These are phyloP conservation scores for Hafferia zeledoni DNA, from an alignment of 2,797 vertebrate genomes.

Conservation along the genomic window DNA sequence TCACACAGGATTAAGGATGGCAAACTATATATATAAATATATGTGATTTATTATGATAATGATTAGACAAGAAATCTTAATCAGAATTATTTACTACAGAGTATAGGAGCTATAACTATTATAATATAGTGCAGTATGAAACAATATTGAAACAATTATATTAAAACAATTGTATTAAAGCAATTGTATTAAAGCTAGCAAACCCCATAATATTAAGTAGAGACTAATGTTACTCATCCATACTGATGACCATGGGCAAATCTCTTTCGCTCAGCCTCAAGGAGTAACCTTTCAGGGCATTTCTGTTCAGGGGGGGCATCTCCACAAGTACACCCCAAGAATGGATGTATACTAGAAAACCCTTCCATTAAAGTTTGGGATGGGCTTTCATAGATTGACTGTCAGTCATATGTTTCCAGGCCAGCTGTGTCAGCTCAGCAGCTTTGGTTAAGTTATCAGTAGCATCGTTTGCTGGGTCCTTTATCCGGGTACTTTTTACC, in stretches of 20 bases:
- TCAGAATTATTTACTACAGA: background rate
- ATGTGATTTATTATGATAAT: background rate
- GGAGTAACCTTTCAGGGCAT: background rate
- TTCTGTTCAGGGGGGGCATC: no score
- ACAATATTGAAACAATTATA: background rate
- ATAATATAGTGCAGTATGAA: background rate
- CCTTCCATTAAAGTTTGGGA: background rate
- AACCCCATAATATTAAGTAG: background rate
- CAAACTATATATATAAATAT: background rate
- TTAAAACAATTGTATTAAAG: background rate
- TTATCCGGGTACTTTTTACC: background rate
- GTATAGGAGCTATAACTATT: background rate
- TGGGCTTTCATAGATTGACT: background rate
- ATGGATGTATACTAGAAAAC: background rate
- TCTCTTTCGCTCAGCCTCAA: background rate
- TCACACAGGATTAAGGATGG: background rate
- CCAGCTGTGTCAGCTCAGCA: background rate
- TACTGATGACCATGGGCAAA: background rate
- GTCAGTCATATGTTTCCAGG: background rate
- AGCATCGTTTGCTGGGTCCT: background rate
- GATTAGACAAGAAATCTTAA: background rate
- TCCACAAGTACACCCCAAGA: background rate
- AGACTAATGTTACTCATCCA: background rate
- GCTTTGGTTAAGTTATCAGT: background rate
- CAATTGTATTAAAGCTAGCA: background rate